A percentile compares a stretch with the other conserved stretches of the same genome.
Conservation (phyloP, 2,888 invertebrate species). For the Nipponacmea schrenckii region DNA sequence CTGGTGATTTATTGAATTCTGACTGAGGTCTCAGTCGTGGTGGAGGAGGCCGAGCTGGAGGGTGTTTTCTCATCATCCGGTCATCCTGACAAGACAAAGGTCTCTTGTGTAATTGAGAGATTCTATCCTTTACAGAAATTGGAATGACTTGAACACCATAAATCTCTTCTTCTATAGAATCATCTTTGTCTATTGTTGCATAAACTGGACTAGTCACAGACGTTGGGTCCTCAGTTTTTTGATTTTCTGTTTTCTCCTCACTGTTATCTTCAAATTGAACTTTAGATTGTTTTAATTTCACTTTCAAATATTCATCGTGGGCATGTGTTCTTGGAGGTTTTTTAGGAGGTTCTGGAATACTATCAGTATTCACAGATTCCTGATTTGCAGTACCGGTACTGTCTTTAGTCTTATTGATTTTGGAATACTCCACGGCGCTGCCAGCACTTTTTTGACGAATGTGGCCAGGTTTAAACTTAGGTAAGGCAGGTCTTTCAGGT, state of each 20-base stretch:
- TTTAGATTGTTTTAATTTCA: slow-evolving; percentile 34
- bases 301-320: slow-evolving; percentile 53
- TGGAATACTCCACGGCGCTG: slow-evolving; percentile 11
- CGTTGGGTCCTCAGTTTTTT: not conserved
- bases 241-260: not conserved
- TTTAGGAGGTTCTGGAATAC: slow-evolving; percentile 29
- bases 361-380: not conserved
- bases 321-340: slow-evolving; percentile 56
- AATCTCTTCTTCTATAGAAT: slow-evolving; percentile 1
- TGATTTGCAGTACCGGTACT: slow-evolving; percentile 3
- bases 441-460: not conserved
- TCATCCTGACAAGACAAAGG: slow-evolving; percentile 17
- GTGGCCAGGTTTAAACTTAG: not conserved
- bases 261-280: slow-evolving; percentile 13
- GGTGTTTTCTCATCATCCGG: slow-evolving; percentile 17
- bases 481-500: slow-evolving; percentile 1
- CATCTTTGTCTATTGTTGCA: not conserved
- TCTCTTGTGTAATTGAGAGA: slow-evolving; percentile 12
- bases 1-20: not conserved
- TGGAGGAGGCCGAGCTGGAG: slow-evolving; percentile 33
- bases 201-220: not conserved
- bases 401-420: slow-evolving; percentile 24
- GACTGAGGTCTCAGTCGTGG: slow-evolving; percentile 31
- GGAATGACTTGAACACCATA: slow-evolving; percentile 5
- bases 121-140: slow-evolving; percentile 16